Evolutionary conservation across 2,797 vertebrate species (phyloP).

Genomic region (Syndactyla subalaris): DNA sequence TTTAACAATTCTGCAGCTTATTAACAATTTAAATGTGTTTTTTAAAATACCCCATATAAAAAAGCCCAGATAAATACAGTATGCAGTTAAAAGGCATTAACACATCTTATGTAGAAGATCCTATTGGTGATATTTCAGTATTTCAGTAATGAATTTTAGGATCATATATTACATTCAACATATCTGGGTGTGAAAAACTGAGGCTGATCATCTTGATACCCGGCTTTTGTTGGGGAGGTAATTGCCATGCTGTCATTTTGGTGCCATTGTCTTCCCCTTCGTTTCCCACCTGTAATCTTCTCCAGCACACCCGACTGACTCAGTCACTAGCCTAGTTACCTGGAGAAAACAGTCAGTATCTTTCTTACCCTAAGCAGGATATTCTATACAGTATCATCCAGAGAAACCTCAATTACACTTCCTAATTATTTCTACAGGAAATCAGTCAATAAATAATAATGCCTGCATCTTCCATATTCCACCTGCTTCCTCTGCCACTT

Average conservation of each 20-base stretch:
- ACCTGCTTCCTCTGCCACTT: not conserved
- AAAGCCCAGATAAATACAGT: constrained; percentile 6
- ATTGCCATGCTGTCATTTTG: constrained; percentile 9
- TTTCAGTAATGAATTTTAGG: constrained; percentile 9
- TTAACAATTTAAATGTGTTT: constrained; percentile 55
- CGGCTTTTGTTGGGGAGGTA: not conserved
- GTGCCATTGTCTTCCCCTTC: not conserved
- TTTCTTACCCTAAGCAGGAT: not conserved
- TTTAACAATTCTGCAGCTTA: constrained; percentile 36
- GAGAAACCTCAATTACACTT: not conserved
- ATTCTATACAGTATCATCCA: not conserved
- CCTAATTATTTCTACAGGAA: not conserved
- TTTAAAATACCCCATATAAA: not conserved
- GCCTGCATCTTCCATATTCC: not conserved
- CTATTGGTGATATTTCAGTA: not conserved
- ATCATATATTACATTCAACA: not conserved
- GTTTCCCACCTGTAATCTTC: not conserved
- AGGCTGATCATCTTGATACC: constrained; percentile 5
- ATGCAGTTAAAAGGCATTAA: constrained; percentile 33
- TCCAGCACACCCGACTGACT: not conserved
- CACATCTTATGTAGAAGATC: not conserved
- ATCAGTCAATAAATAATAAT: not conserved
- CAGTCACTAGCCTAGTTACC: not conserved
- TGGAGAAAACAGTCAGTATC: not conserved
- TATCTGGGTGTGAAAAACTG: not conserved